Conservation (phyloP, 2,797 vertebrate genomes). For the Sphenopsis melanotis region DNA sequence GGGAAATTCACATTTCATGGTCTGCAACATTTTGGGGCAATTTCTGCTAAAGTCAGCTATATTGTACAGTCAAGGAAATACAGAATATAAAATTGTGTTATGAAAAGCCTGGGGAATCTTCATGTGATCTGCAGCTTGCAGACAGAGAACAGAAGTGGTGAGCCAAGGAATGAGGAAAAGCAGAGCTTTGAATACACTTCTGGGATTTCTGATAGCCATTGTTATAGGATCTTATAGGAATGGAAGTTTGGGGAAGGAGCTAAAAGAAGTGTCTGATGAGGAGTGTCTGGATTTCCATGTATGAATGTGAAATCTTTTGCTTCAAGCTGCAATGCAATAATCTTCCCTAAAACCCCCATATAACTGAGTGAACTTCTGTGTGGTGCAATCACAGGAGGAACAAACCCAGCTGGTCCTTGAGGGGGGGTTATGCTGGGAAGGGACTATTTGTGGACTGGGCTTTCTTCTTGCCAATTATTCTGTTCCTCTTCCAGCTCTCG, state of each 20-base stretch:
- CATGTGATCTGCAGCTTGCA: background rate
- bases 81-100: background rate
- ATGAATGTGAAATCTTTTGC: background rate
- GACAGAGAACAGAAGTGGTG: background rate
- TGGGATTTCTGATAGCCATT: background rate
- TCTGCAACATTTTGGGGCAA: background rate
- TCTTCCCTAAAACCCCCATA: background rate
- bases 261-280: background rate
- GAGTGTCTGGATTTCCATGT: background rate
- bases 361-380: background rate
- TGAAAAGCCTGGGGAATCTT: slow-evolving; percentile 6
- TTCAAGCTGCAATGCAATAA: background rate
- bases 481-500: background rate
- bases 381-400: background rate
- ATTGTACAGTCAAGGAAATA: background rate
- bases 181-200: background rate
- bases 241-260: background rate
- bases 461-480: background rate
- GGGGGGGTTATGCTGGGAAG: background rate
- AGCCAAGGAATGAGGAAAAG: background rate
- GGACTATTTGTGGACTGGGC: background rate
- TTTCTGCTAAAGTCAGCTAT: slow-evolving; percentile 24
- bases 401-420: background rate
- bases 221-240: background rate
- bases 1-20: slow-evolving; percentile 4